A percentile compares a stretch with the other conserved stretches of the same genome.
These are phyloP conservation scores for Adineta ricciae DNA, from an alignment of 2,888 invertebrate genomes.

Conservation along the genomic window DNA sequence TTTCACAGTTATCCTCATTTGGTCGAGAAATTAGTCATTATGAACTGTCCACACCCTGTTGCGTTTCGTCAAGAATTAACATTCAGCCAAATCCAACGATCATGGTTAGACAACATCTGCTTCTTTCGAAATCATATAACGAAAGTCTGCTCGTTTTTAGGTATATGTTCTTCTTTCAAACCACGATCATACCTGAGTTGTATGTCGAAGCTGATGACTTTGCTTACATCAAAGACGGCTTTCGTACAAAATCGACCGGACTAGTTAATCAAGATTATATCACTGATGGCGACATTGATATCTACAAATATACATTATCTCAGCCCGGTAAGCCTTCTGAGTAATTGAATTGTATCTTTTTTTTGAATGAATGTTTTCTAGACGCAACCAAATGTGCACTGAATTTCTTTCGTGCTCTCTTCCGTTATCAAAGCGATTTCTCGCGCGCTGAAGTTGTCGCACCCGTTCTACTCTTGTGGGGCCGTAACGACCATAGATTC, in stretches of 20 bases:
- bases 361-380: neutral
- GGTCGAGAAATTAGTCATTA: conserved; percentile 60
- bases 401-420: conserved; percentile 62
- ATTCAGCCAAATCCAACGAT: conserved; percentile 41
- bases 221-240: conserved; percentile 55
- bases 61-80: conserved; percentile 55
- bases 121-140: no score
- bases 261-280: conserved; percentile 39
- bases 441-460: neutral
- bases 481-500: conserved; percentile 56
- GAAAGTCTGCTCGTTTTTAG: conserved; percentile 36
- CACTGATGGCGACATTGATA: conserved; percentile 60
- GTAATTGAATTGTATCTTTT: neutral
- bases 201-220: conserved; percentile 59
- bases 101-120: conserved; percentile 38
- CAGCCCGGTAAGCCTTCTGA: conserved; percentile 52
- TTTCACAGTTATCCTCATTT: conserved; percentile 58
- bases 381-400: conserved; percentile 52
- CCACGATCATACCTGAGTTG: conserved; percentile 37
- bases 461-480: conserved; percentile 53
- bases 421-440: conserved; percentile 27
- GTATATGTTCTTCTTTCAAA: conserved; percentile 43
- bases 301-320: conserved; percentile 66
- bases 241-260: conserved; percentile 36
- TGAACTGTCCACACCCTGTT: conserved; percentile 65